Percentiles rank a stretch among this genome's conserved stretches.
phyloP scores from a whole-genome alignment of 2,797 vertebrate genomes.

The Mormyrops attenuatus region DNA sequence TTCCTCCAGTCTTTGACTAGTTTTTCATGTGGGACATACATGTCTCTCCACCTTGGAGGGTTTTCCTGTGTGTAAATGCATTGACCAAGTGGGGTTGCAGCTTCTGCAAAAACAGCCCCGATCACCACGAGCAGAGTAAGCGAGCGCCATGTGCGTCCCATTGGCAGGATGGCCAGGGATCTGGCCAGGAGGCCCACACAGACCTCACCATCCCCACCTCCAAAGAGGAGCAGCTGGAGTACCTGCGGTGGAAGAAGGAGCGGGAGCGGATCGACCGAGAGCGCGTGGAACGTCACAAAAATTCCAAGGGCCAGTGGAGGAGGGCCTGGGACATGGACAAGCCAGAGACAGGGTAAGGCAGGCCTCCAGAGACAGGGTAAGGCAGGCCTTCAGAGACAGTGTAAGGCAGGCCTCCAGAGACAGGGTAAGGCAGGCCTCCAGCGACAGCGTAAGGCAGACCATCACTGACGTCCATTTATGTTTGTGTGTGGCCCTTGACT shows the following conservation, averaged over 20 bases:
- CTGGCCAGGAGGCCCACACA: slow-evolving; percentile 39
- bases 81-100: background rate
- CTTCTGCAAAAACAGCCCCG: background rate
- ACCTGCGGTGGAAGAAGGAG: slow-evolving; percentile 87
- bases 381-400: slow-evolving; percentile 65
- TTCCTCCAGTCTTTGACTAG: background rate
- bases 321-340: slow-evolving; percentile 96
- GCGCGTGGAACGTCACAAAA: slow-evolving; percentile 85
- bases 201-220: slow-evolving; percentile 63
- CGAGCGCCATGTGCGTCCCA: background rate
- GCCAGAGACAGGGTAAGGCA: slow-evolving; percentile 79
- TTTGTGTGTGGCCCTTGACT: background rate
- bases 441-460: background rate
- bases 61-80: background rate
- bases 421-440: slow-evolving; percentile 69
- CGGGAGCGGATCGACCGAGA: slow-evolving; percentile 87
- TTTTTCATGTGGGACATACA: background rate
- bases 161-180: slow-evolving; percentile 46
- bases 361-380: slow-evolving; percentile 74
- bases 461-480: background rate
- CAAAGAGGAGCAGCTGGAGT: slow-evolving; percentile 72
- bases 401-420: slow-evolving; percentile 71
- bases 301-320: slow-evolving; percentile 90
- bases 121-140: background rate
- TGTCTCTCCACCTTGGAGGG: background rate